phyloP scores from a whole-genome alignment of 2,797 vertebrate species.

The Poeciliopsis turneri region DNA sequence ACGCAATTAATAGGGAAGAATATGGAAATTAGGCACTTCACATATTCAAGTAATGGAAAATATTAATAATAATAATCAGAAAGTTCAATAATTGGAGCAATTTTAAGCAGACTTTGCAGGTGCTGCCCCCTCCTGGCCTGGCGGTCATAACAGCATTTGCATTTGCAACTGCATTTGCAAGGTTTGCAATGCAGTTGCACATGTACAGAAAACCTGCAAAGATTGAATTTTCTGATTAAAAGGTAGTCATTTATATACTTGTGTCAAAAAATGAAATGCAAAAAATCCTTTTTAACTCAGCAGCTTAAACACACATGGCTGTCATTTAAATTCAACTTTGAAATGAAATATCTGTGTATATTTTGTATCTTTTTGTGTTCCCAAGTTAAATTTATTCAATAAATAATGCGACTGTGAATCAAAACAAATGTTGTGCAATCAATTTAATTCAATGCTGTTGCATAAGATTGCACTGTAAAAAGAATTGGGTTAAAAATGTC shows the following conservation, averaged over 20 bases:
- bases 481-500: background rate
- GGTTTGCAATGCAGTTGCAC: background rate
- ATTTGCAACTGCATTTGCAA: background rate
- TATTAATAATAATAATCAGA: background rate
- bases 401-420: too few species aligned
- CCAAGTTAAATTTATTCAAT: too few species aligned
- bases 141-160: background rate
- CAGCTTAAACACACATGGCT: background rate
- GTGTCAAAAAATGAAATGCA: background rate
- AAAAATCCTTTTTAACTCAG: background rate
- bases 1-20: background rate
- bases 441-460: background rate
- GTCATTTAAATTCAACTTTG: background rate
- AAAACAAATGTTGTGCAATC: background rate
- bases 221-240: background rate
- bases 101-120: background rate
- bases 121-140: background rate
- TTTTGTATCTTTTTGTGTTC: background rate
- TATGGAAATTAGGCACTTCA: background rate
- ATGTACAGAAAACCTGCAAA: background rate
- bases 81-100: background rate
- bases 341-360: background rate
- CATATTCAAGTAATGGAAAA: background rate
- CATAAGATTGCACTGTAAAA: too few species aligned
- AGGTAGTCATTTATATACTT: background rate